Evolutionary conservation across 1,140 invertebrate genomes (phyloP).

Genomic region (Heliconius himera): DNA sequence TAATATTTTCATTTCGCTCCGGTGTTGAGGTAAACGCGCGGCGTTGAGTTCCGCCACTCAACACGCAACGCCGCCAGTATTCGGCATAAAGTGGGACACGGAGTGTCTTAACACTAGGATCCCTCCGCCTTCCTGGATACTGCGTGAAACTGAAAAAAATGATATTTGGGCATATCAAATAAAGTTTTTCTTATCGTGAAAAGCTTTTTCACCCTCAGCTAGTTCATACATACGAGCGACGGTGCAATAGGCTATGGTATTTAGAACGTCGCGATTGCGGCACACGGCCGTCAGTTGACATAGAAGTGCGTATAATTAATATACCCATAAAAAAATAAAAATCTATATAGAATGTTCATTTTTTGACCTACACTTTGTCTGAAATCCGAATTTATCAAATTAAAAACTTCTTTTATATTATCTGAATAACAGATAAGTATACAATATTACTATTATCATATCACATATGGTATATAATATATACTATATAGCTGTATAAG

Average conservation of each 20-base stretch:
- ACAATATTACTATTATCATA: background rate
- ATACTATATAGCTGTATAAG: background rate
- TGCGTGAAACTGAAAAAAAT: no score
- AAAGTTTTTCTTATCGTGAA: background rate
- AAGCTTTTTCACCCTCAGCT: conserved; percentile 6
- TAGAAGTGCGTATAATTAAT: conserved; percentile 4
- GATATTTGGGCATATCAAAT: no score
- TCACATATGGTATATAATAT: background rate
- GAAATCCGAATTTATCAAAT: background rate
- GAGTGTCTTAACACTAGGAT: no score
- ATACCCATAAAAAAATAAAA: background rate
- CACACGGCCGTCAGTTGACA: conserved; percentile 13
- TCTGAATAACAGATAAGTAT: no score
- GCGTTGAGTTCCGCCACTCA: no score
- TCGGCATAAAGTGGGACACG: no score
- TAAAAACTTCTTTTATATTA: background rate
- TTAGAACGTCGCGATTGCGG: conserved; percentile 10
- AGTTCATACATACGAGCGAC: background rate
- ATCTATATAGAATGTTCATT: background rate
- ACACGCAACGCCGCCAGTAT: no score
- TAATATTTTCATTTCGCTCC: no score
- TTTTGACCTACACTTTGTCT: background rate
- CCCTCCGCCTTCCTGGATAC: no score
- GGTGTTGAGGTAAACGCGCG: no score
- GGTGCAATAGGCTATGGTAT: conserved; percentile 14